A percentile compares a stretch with the other conserved stretches of the same genome.
phyloP scores from a whole-genome alignment of 2,888 invertebrate genomes.

The Andrena fulva region DNA sequence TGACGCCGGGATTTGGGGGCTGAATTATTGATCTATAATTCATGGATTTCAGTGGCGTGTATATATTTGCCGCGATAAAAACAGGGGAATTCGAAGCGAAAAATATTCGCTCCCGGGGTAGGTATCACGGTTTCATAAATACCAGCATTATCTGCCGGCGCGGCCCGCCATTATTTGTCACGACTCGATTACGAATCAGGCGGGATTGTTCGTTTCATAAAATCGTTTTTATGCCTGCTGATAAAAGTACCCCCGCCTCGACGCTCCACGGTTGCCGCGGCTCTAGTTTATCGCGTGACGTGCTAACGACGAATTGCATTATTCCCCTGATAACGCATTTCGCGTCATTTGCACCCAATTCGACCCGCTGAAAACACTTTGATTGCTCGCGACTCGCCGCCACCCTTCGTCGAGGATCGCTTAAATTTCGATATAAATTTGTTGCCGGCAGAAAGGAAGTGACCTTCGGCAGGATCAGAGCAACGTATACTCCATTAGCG shows the following conservation, averaged over 20 bases:
- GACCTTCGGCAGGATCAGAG: background rate
- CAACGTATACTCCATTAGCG: constrained; percentile 8
- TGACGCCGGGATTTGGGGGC: too few species aligned
- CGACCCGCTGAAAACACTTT: background rate
- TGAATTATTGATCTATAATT: constrained; percentile 2
- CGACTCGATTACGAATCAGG: constrained; percentile 19
- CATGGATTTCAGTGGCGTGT: background rate
- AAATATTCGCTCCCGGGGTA: background rate
- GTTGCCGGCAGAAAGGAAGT: background rate
- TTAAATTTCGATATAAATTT: background rate
- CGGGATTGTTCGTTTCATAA: constrained; percentile 26
- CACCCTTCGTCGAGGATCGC: background rate
- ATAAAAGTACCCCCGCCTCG: constrained; percentile 19
- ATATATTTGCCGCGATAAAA: constrained; percentile 15
- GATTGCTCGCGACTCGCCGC: background rate
- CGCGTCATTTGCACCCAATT: constrained; percentile 7
- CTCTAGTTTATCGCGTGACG: constrained; percentile 14
- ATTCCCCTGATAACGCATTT: background rate
- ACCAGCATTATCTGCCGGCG: constrained; percentile 36
- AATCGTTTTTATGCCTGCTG: constrained; percentile 24
- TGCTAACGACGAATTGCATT: background rate
- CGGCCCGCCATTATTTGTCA: constrained; percentile 33
- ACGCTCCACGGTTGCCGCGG: background rate
- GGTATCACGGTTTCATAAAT: constrained; percentile 39
- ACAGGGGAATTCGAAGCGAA: background rate